Base-by-base conservation (phyloP, 2,113 vertebrate genomes). In the Poeciliopsis prolifica region DNA sequence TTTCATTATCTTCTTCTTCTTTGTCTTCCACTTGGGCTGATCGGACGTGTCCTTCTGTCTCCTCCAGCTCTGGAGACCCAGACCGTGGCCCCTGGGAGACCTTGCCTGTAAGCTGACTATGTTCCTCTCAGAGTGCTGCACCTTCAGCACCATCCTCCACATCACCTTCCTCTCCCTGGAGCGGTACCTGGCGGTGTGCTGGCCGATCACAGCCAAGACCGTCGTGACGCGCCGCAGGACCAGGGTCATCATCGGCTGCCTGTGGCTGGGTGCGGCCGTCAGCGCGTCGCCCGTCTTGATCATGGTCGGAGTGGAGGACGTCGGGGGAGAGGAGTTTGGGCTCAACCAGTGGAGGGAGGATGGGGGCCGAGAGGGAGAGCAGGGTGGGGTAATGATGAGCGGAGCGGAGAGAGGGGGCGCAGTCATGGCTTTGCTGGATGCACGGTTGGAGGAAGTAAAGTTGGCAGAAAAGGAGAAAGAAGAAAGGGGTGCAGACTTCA, bases 121-220 rank as follows among this genome's bases (percentile, higher is more conserved):
- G 92, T 95, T 94, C 76, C 82, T 94, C 26, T 94, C 94, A 6
- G 95, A 95, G 75, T 93, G 93, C 82, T 95, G 95, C 87, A 95
- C 95, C 70, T 95, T 94, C 87, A 93, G 93, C 69, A 94, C 93
- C 79, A 93, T 95, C 85, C 93, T 95, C 35, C 95, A 95, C 88
- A 94, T 95, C 88, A 95, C 95, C 4, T 94, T 94, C 3, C 86
- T 95, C 31, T 95, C 94, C 70, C 77, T 93, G 60, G 94, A 95
- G 88, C 88, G 95, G 24, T 95, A 95, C 78, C 62, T 95, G 84
- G 95, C 92, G 0, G 92, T 95, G 66, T 95, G 95, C 80, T 94
- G 94, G 84, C 95, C 95, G 0, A 92, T 95, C 26, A 85, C 88
- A 0, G 93, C 95, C 70, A 95, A 95, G 77, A 91, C 90, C 0